Evolutionary conservation across 2,888 invertebrate species (phyloP), one percentile per base, ranked within the genome.

Genomic region (Molorchus minor): DNA sequence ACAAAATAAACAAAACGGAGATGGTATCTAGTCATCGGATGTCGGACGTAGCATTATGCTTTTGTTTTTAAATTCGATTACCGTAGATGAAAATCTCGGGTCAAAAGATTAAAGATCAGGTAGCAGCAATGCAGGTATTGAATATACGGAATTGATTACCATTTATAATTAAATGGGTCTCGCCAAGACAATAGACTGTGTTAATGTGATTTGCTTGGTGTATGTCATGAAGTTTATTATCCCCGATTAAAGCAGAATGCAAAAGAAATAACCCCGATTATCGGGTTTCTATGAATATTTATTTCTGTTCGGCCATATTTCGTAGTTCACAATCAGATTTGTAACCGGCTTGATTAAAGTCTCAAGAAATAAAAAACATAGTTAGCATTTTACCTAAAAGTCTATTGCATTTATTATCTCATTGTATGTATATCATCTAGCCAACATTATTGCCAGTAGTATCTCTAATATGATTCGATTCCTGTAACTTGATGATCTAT

Each of bases 71-170:
- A 35, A 36, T 47, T 36, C 47, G 36, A 20, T 45, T 17, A 30
- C 16, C 19, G 20, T 58, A 62, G 65, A 62, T 62, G 62, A 58
- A 69, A 64, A 72, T 73, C 72, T 72, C 64, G 65, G 77, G 77
- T 77, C 77, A 77, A 77, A 73, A 76, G 77, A 76, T 76, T 77
- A 76, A 77, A 77, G 76, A 77, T 76, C 77, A 74, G 67, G 64
- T 66, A 68, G 61, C 67, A 61, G 63, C 55, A 53, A 60, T 56
- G 52, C 61, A 64, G 65, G 56, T 65, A 63, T 62, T 58, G 56
- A 38, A 56, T 45, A 62, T 56, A 62, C 56, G 56, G 54, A 51
- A 44, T 61, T 65, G 65, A 74, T 75, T 74, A 73, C 64, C 72
- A 75, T 72, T 74, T 73, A 71, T 75, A 75, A 75, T 75, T 70